Evolutionary conservation across 2,113 vertebrate genomes (phyloP).

Genomic region (Trinectes maculatus): DNA sequence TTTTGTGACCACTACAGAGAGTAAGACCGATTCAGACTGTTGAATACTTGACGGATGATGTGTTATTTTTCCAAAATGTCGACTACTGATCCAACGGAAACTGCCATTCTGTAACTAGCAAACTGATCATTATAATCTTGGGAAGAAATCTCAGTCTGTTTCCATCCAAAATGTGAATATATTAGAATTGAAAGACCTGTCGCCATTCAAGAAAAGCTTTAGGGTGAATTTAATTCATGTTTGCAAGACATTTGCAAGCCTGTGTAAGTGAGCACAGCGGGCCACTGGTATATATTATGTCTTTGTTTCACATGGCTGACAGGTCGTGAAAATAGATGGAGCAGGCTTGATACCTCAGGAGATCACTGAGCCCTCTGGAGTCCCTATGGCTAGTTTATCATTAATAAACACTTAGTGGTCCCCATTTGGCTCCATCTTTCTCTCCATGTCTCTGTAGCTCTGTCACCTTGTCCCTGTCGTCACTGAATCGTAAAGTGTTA

Average conservation of each 20-base stretch:
- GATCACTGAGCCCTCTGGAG: slow-evolving; percentile 58
- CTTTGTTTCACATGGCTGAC: slow-evolving; percentile 61
- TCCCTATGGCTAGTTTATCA: slow-evolving; percentile 66
- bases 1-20: slow-evolving; percentile 2
- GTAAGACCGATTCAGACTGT: not conserved
- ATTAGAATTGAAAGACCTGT: slow-evolving; percentile 42
- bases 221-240: slow-evolving; percentile 55
- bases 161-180: slow-evolving; percentile 23
- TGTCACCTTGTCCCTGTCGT: slow-evolving; percentile 21
- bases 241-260: slow-evolving; percentile 46
- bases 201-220: slow-evolving; percentile 47
- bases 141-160: slow-evolving; percentile 7
- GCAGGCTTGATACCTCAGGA: slow-evolving; percentile 60
- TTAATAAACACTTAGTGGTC: slow-evolving; percentile 72
- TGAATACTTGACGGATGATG: no score
- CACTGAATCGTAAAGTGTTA: slow-evolving; percentile 54
- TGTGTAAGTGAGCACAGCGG: slow-evolving; percentile 63
- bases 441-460: slow-evolving; percentile 18
- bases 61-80: not conserved
- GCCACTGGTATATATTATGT: slow-evolving; percentile 46
- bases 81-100: not conserved
- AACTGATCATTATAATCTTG: not conserved
- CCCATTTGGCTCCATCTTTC: slow-evolving; percentile 41
- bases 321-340: slow-evolving; percentile 67
- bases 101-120: not conserved